Evolutionary conservation across 2,113 vertebrate genomes (phyloP).

Genomic region (Rissa tridactyla): DNA sequence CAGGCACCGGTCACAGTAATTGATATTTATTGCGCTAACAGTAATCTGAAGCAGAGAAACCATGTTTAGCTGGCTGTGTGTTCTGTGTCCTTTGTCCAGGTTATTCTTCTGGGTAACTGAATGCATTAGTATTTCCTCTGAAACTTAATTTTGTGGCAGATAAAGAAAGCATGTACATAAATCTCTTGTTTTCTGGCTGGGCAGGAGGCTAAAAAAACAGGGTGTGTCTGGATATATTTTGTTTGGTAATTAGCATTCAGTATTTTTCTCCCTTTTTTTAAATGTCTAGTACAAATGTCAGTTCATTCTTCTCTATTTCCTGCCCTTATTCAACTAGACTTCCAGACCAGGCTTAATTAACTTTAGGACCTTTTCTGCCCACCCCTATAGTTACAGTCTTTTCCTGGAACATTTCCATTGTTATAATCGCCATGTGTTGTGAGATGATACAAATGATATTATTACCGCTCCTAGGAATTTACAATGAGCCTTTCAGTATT

Average conservation of each 20-base stretch:
- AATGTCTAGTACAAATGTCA: constrained; percentile 38
- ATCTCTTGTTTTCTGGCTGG: background rate
- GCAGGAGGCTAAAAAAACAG: background rate
- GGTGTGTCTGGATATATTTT: constrained; percentile 27
- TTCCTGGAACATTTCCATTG: constrained; percentile 47
- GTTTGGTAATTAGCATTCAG: background rate
- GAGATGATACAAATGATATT: constrained; percentile 26
- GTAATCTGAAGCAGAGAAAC: background rate
- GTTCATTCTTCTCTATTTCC: constrained; percentile 58
- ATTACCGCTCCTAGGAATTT: background rate
- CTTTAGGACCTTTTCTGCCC: constrained; percentile 30
- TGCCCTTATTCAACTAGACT: constrained; percentile 17
- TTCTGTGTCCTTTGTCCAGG: background rate
- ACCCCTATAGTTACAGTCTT: background rate
- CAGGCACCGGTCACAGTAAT: background rate
- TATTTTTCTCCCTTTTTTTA: constrained; percentile 11
- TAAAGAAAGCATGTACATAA: background rate
- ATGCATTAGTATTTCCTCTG: background rate
- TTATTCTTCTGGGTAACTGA: background rate
- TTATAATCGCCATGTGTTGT: background rate
- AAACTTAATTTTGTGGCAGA: constrained; percentile 22
- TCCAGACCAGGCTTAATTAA: constrained; percentile 30
- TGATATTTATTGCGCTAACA: background rate
- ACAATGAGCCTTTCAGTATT: background rate
- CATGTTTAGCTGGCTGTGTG: background rate